Conservation (phyloP, 2,113 vertebrate genomes). For the Loxodonta africana region DNA sequence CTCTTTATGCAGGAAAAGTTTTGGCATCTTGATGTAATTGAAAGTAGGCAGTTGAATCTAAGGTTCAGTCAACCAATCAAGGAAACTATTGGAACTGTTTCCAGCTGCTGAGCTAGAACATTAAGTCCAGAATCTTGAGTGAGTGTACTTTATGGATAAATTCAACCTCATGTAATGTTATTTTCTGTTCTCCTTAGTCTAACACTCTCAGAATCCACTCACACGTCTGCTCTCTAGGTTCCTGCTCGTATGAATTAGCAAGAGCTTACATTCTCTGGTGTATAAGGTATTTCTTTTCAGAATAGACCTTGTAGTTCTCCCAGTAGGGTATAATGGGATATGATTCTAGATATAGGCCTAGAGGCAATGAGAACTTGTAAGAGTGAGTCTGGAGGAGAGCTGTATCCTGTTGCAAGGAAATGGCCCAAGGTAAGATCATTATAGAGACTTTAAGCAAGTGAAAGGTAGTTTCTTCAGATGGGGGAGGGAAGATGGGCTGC, state of each 20-base stretch:
- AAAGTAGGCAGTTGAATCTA: background rate
- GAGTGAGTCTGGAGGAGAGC: background rate
- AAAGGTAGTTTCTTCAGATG: background rate
- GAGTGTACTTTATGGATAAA: constrained; percentile 11
- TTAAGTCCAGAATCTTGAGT: background rate
- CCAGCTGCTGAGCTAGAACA: background rate
- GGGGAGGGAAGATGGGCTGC: background rate
- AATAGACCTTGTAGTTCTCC: background rate
- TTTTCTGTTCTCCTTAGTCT: constrained; percentile 39
- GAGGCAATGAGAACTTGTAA: background rate
- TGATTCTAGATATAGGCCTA: background rate
- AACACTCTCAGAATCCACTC: background rate
- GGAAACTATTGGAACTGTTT: constrained; percentile 38
- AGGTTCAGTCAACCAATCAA: constrained; percentile 28
- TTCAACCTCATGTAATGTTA: background rate
- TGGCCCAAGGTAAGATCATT: background rate
- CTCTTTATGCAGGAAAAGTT: background rate
- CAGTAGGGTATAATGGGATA: background rate
- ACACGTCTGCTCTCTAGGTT: background rate
- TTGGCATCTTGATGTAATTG: constrained; percentile 19
- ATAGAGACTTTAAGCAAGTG: background rate
- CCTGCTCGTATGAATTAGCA: background rate
- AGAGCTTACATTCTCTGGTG: background rate
- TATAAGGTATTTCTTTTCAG: background rate
- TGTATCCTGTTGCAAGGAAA: background rate